Percentiles rank a stretch among this genome's conserved stretches.
phyloP scores from a whole-genome alignment of 1,140 invertebrate genomes.

The Aphelenchoides avenae region DNA sequence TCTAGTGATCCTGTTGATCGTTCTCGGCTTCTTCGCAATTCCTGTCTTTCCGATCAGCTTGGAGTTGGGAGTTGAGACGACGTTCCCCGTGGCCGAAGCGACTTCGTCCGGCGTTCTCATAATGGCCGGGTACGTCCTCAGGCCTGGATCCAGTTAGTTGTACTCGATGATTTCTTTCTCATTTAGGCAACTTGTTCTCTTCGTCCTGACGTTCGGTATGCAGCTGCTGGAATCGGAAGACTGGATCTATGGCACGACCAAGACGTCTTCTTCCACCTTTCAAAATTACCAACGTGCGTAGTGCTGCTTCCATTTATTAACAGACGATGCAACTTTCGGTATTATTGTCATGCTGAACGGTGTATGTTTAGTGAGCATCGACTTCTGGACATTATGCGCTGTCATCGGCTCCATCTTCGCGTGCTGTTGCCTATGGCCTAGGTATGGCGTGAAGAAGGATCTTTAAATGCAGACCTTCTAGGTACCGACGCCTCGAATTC shows the following conservation, averaged over 20 bases:
- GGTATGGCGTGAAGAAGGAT: slow-evolving; percentile 18
- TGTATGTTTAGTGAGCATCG: slow-evolving; percentile 29
- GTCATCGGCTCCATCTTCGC: slow-evolving; percentile 34
- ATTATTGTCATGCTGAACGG: neutral
- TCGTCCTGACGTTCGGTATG: slow-evolving; percentile 39
- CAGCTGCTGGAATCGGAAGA: slow-evolving; percentile 30
- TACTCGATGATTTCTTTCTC: slow-evolving; percentile 1
- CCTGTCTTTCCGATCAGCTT: slow-evolving; percentile 46
- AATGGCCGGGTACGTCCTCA: slow-evolving; percentile 37
- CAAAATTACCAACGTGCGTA: slow-evolving; percentile 37
- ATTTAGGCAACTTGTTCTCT: slow-evolving; percentile 37
- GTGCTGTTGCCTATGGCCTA: slow-evolving; percentile 36
- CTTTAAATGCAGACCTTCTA: slow-evolving; percentile 15
- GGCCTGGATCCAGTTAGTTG: slow-evolving; percentile 3
- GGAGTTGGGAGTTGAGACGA: slow-evolving; percentile 46
- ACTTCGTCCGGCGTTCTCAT: slow-evolving; percentile 45
- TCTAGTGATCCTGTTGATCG: slow-evolving; percentile 25
- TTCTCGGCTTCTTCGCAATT: slow-evolving; percentile 44
- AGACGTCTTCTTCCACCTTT: neutral
- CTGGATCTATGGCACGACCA: slow-evolving; percentile 27
- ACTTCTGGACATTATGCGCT: slow-evolving; percentile 41
- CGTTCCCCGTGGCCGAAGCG: slow-evolving; percentile 46
- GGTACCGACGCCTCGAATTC: slow-evolving; percentile 41
- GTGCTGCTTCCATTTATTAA: neutral
- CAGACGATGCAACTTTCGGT: neutral